Base-by-base conservation (phyloP, 2,113 vertebrate genomes). In the Albula glossodonta region DNA sequence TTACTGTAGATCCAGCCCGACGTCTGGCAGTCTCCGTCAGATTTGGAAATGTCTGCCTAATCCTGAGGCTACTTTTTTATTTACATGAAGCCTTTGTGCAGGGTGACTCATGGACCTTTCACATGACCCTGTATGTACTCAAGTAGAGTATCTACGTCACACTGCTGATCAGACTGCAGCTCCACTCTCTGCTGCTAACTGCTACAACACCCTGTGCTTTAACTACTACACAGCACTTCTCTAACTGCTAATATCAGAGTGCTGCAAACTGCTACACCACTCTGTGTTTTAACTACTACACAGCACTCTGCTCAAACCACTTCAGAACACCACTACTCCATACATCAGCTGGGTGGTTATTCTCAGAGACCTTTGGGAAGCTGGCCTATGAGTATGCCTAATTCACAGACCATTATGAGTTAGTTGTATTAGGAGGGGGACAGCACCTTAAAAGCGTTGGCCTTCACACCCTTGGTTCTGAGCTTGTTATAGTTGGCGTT, bases 391-490 rank as follows among this genome's bases (percentile, higher is more conserved):
- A 70, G 19, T 70, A 22, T 22, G 22, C 19, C 4, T 70, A 17
- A 4, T 70, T 5, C 19, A 70, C 19, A n/a, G 3, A 4, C 19
- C 7, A 5, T n/a, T 70, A 17, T 70, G 63, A 6, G 22, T 70
- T 5, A n/a, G 2, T 70, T 6, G 7, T 56, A 2, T 56, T n/a
- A 1, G 22, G 2, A 4, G 22, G 19, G 19, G 22, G 5, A 56
- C 53, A 80, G 48, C 95, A 99, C 98, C 97, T 98, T 99, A 92
- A 99, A 99, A 82, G 95, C 92, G 22, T 97, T 99, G 80, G 96
- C 96, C 94, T 98, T 99, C 85, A 99, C 96, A 87, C 98, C 98
- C 94, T 93, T 98, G 91, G 96, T 99, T 91, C 95, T 98, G 84
- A 99, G 97, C 88, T 92, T 92, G 87, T 99, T 99, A 90, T 96